Percentiles rank a stretch among this genome's conserved stretches.
Evolutionary conservation across 2,888 invertebrate genomes (phyloP).

Genomic region (Drosophila lacicola): DNA sequence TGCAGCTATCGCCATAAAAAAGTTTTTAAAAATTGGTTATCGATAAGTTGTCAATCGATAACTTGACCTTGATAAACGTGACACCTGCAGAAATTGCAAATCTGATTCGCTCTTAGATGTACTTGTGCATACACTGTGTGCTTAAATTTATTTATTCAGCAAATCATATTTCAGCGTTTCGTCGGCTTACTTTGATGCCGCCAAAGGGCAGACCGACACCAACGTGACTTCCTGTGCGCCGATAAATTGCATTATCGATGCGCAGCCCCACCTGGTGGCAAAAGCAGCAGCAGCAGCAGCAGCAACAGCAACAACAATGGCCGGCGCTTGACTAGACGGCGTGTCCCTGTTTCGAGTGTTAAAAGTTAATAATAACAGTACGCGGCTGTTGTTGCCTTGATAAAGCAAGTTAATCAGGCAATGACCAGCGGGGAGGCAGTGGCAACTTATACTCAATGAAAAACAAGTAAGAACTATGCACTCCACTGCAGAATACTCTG

Average conservation of each 20-base stretch:
- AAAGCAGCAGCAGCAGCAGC: constrained; percentile 15
- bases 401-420: constrained; percentile 61
- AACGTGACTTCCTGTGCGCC: constrained; percentile 78
- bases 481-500: neutral
- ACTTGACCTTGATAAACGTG: constrained; percentile 10
- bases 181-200: constrained; percentile 64
- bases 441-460: constrained; percentile 58
- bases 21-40: neutral
- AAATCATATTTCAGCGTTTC: constrained; percentile 34
- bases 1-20: neutral
- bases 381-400: constrained; percentile 46
- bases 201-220: constrained; percentile 55
- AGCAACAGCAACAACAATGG: constrained; percentile 31
- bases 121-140: constrained; percentile 9
- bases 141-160: constrained; percentile 44
- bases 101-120: constrained; percentile 7
- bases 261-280: constrained; percentile 60
- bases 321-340: constrained; percentile 68
- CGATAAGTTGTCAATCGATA: constrained; percentile 10
- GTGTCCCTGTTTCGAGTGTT: constrained; percentile 46
- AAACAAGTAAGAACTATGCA: constrained; percentile 4
- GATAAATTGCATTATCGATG: constrained; percentile 69
- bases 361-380: constrained; percentile 53
- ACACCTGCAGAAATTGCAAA: constrained; percentile 40
- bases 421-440: constrained; percentile 41